A percentile compares a stretch with the other conserved stretches of the same genome.
Conservation (phyloP, 2,797 vertebrate genomes). For the Cheracebus regulus region DNA sequence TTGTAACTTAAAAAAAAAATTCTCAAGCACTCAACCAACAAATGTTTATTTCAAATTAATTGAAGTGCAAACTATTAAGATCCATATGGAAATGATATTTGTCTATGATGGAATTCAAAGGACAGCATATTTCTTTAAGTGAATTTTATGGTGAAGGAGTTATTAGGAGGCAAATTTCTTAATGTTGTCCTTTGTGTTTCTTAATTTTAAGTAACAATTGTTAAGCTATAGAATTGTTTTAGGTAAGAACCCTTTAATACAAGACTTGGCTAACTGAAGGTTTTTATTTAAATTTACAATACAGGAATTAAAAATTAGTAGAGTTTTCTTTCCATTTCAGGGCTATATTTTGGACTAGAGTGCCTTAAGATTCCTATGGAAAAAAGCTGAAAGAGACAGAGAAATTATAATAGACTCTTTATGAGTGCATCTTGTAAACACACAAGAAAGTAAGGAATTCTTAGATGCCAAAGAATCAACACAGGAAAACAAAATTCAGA, state of each 20-base stretch:
- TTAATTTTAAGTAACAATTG: background rate
- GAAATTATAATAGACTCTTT: background rate
- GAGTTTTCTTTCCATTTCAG: background rate
- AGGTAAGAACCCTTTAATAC: background rate
- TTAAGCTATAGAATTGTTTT: background rate
- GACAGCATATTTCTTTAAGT: background rate
- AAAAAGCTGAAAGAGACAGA: background rate
- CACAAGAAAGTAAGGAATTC: background rate
- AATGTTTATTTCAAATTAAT: background rate
- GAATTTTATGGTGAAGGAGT: background rate
- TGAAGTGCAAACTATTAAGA: background rate
- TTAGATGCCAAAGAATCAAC: background rate
- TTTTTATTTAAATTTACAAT: background rate
- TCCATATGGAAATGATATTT: background rate
- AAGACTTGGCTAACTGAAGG: background rate
- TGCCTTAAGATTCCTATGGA: background rate
- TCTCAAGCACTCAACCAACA: background rate
- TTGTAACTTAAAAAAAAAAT: background rate
- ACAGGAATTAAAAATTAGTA: background rate
- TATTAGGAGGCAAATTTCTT: background rate
- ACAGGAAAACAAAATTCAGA: background rate
- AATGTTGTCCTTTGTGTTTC: background rate
- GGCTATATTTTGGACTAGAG: background rate
- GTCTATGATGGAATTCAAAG: background rate
- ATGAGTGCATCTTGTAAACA: background rate